Evolutionary conservation across 2,888 invertebrate genomes (phyloP).

Genomic region (Apotomis capreana): DNA sequence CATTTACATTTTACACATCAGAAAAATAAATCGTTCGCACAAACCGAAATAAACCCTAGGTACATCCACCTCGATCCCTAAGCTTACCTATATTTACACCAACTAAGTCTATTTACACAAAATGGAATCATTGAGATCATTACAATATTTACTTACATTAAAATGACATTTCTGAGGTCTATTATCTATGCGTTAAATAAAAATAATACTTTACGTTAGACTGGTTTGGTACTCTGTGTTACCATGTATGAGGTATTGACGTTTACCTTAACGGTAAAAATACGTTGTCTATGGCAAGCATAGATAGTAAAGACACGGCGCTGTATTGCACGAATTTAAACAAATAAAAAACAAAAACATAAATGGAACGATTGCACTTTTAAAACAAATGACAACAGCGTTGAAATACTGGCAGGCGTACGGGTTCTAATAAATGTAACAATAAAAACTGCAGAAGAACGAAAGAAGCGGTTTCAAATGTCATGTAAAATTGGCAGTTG

Average conservation of each 20-base stretch:
- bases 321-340: constrained; percentile 56
- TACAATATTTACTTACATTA: constrained; percentile 69
- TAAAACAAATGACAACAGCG: constrained; percentile 51
- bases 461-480: not conserved
- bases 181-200: constrained; percentile 64
- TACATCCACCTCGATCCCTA: constrained; percentile 56
- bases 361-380: constrained; percentile 44
- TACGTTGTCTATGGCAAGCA: constrained; percentile 49
- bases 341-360: constrained; percentile 41
- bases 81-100: constrained; percentile 72
- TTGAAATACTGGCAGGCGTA: constrained; percentile 14
- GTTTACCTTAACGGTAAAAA: constrained; percentile 48
- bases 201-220: constrained; percentile 79
- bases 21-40: constrained; percentile 51
- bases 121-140: constrained; percentile 83
- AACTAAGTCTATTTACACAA: constrained; percentile 74
- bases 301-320: constrained; percentile 49
- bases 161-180: constrained; percentile 73
- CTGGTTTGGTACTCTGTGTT: constrained; percentile 73
- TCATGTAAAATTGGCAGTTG: constrained; percentile 6
- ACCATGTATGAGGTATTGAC: constrained; percentile 71
- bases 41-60: constrained; percentile 52
- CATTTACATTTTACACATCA: constrained; percentile 39
- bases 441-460: constrained; percentile 8
- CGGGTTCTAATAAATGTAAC: constrained; percentile 10